Percentiles rank a stretch among this genome's conserved stretches.
Conservation (phyloP, 2,113 vertebrate genomes). For the Kryptolebias marmoratus region DNA sequence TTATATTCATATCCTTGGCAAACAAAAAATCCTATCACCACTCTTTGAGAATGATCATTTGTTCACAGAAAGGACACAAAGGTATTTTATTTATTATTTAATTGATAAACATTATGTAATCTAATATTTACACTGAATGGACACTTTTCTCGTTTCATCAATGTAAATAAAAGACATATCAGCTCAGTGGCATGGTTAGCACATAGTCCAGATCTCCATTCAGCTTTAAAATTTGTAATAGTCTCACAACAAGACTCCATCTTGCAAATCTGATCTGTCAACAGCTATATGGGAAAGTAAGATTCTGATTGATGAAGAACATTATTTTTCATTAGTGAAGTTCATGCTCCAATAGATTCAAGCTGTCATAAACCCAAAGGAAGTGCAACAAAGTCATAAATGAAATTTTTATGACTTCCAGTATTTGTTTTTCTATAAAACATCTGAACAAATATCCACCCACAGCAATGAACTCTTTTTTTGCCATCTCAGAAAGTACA, state of each 20-base stretch:
- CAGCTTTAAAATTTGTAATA: background rate
- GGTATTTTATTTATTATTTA: too few relatives aligned
- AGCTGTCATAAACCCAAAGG: background rate
- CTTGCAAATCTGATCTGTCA: background rate
- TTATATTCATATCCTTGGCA: constrained; percentile 18
- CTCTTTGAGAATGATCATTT: background rate
- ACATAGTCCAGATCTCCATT: background rate
- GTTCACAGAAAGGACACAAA: too few relatives aligned
- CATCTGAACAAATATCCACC: background rate
- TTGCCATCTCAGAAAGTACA: background rate
- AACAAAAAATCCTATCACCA: background rate
- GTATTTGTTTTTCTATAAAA: background rate
- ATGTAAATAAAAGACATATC: background rate
- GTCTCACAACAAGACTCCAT: background rate
- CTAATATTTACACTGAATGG: background rate
- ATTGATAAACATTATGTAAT: background rate
- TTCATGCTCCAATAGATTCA: background rate
- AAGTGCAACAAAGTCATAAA: background rate
- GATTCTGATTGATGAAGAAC: background rate
- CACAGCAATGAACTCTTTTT: background rate
- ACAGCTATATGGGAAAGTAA: background rate
- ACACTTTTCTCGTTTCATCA: background rate
- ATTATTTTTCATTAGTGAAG: background rate
- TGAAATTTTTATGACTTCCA: background rate
- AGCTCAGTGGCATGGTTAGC: background rate